Percentiles rank a stretch among this genome's conserved stretches.
These are phyloP conservation scores for Pyrochroa serraticornis DNA, from an alignment of 2,888 invertebrate species.

Conservation along the genomic window DNA sequence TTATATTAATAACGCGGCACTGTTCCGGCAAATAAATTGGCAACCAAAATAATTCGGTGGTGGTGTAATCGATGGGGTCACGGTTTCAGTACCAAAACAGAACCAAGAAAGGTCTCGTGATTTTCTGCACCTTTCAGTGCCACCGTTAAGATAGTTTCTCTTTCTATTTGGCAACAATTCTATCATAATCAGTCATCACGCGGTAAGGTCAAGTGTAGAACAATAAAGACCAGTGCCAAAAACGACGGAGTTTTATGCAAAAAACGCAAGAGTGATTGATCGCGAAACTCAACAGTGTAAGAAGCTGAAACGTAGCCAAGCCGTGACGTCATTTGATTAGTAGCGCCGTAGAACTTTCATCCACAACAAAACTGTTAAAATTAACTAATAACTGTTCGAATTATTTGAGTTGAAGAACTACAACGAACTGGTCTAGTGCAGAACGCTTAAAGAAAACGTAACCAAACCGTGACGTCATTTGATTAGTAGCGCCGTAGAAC, in stretches of 20 bases:
- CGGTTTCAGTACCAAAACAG: constrained; percentile 1
- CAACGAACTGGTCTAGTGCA: no score
- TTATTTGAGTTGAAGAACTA: no score
- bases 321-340: background rate
- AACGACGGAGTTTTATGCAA: constrained; percentile 9
- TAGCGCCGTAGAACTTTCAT: background rate
- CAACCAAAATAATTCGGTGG: no score
- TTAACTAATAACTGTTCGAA: background rate
- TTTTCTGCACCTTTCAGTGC: background rate
- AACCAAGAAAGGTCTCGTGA: background rate
- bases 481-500: no score
- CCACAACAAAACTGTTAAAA: background rate
- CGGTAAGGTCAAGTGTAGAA: constrained; percentile 11
- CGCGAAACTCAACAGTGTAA: constrained; percentile 1
- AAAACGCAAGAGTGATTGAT: background rate
- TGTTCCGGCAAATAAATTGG: no score
- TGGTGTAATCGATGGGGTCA: no score
- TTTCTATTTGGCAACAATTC: constrained; percentile 1
- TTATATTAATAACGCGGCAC: no score
- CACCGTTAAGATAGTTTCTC: background rate
- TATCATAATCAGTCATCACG: constrained; percentile 7
- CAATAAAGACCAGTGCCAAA: constrained; percentile 16
- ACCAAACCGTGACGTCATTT: no score
- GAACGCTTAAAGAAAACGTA: no score
- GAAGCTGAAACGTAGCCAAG: background rate